Conservation (phyloP, 2,113 vertebrate species). For the Elachura formosa region DNA sequence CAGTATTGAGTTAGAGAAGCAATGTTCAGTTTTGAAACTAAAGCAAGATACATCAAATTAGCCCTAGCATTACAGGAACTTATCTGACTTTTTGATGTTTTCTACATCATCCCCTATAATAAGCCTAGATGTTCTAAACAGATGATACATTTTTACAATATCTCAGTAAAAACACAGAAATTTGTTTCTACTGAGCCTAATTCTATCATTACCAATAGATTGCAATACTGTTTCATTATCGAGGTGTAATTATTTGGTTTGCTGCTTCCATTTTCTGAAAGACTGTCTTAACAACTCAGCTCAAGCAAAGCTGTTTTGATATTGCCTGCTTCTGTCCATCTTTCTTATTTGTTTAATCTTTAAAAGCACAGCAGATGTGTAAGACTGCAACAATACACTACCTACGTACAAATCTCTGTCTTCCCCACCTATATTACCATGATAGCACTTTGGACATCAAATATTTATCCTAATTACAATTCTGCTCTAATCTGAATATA, state of each 20-base stretch:
- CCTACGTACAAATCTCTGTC: neutral
- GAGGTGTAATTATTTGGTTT: slow-evolving; percentile 32
- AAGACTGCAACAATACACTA: neutral
- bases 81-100: slow-evolving; percentile 24
- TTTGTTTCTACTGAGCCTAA: neutral
- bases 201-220: neutral
- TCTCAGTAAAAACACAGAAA: neutral
- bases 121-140: neutral
- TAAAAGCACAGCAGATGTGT: neutral
- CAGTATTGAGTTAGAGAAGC: neutral
- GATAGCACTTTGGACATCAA: slow-evolving; percentile 44
- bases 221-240: neutral
- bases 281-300: neutral
- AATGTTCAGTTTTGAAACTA: neutral
- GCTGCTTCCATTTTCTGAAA: slow-evolving; percentile 27
- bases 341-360: slow-evolving; percentile 32
- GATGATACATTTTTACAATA: too few species aligned
- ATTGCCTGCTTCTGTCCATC: neutral
- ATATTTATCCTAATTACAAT: slow-evolving; percentile 64
- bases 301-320: slow-evolving; percentile 1
- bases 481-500: slow-evolving; percentile 30
- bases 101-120: slow-evolving; percentile 13
- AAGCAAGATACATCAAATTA: slow-evolving; percentile 30
- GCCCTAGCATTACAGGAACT: neutral
- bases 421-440: neutral